phyloP scores from a whole-genome alignment of 2,888 invertebrate species.

The Acleris emargana region DNA sequence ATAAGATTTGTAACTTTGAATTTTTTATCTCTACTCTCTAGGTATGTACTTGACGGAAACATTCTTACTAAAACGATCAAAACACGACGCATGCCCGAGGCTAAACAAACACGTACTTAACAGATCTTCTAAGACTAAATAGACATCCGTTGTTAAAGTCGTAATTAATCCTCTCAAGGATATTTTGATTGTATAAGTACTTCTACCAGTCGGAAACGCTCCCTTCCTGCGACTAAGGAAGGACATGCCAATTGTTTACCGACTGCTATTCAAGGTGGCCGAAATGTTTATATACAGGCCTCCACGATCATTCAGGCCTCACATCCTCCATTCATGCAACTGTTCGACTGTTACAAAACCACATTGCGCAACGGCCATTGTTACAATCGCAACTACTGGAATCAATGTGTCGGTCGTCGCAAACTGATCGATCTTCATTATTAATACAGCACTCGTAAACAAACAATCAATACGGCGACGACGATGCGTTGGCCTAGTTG shows the following conservation, averaged over 20 bases:
- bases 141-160: conserved; percentile 17
- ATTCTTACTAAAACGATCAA: too few species aligned
- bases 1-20: too few species aligned
- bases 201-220: conserved; percentile 50
- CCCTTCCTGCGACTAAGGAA: conserved; percentile 50
- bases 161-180: conserved; percentile 37
- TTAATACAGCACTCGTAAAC: conserved; percentile 4
- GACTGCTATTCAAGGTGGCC: conserved; percentile 49
- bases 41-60: too few species aligned
- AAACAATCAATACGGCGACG: conserved; percentile 17
- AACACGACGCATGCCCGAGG: too few species aligned
- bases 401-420: conserved; percentile 10
- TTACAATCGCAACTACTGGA: conserved; percentile 39
- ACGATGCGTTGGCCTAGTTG: too few species aligned
- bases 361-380: conserved; percentile 55
- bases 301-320: conserved; percentile 38
- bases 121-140: not conserved
- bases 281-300: conserved; percentile 54
- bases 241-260: conserved; percentile 44
- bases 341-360: conserved; percentile 48
- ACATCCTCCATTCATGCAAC: conserved; percentile 52
- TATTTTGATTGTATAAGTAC: conserved; percentile 29
- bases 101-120: too few species aligned
- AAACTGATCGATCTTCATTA: conserved; percentile 25
- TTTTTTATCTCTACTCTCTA: too few species aligned